Conservation (phyloP, 2,113 vertebrate species). For the Tylochromis polylepis region DNA sequence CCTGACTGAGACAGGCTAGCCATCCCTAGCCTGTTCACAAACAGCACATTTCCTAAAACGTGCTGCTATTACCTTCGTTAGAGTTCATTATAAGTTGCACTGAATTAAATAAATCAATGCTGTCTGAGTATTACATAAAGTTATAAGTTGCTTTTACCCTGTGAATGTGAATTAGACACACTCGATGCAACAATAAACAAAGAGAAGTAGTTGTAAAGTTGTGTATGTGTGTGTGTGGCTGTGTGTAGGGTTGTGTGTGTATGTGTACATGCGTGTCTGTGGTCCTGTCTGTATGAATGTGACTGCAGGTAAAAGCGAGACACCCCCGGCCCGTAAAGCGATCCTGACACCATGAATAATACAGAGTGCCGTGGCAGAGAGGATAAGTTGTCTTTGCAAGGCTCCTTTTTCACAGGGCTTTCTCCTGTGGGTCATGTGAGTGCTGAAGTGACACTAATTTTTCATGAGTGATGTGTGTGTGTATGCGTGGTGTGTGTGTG, state of each 20-base stretch:
- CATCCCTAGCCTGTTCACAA: background rate
- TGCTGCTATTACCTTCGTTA: background rate
- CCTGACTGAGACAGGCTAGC: background rate
- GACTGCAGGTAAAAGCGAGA: constrained; percentile 70
- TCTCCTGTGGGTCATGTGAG: constrained; percentile 75
- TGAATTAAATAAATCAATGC: background rate
- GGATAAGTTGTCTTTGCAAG: constrained; percentile 75
- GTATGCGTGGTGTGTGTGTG: background rate
- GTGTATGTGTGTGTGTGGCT: constrained; percentile 2
- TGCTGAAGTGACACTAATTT: constrained; percentile 73
- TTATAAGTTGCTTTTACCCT: background rate
- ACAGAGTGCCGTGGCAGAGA: constrained; percentile 72
- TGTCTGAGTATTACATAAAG: background rate
- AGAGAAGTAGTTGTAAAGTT: background rate
- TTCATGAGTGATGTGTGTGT: constrained; percentile 75
- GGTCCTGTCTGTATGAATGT: constrained; percentile 22
- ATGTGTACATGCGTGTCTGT: background rate
- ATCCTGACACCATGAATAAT: constrained; percentile 95
- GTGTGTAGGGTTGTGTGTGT: background rate
- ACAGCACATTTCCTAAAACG: background rate
- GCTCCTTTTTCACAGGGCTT: constrained; percentile 81
- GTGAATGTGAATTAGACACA: background rate
- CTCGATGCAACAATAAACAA: background rate
- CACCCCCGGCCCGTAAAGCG: constrained; percentile 80
- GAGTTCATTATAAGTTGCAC: background rate